Conservation (phyloP, 2,113 vertebrate species). For the Hystrix brachyura region DNA sequence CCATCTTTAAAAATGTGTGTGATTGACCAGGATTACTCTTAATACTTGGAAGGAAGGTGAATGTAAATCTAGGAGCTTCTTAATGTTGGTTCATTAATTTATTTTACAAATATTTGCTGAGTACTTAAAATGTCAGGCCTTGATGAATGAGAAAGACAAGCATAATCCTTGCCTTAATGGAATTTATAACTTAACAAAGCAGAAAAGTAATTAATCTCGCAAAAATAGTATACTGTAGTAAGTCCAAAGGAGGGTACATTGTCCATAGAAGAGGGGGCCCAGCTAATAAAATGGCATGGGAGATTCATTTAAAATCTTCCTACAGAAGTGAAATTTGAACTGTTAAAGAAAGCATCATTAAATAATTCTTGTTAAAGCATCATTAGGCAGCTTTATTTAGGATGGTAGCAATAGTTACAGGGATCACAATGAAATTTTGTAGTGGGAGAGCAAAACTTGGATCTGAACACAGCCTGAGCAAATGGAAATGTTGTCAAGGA, state of each 20-base stretch:
- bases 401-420: background rate
- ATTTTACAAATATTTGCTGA: slow-evolving; percentile 46
- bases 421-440: background rate
- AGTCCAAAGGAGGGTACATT: background rate
- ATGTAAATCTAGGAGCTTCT: background rate
- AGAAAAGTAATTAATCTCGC: background rate
- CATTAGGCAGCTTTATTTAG: background rate
- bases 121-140: background rate
- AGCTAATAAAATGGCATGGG: background rate
- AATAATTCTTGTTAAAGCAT: background rate
- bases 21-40: background rate
- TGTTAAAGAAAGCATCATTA: background rate
- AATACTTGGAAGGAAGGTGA: background rate
- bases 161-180: background rate
- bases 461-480: background rate
- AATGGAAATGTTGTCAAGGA: background rate
- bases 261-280: background rate
- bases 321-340: background rate
- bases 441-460: background rate
- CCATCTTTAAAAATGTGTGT: background rate
- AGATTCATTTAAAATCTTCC: background rate
- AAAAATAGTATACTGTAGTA: background rate
- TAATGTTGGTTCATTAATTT: slow-evolving; percentile 28
- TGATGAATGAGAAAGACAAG: background rate
- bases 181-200: slow-evolving; percentile 36